Conservation (phyloP, 2,113 vertebrate genomes). For the Silurus asotus region DNA sequence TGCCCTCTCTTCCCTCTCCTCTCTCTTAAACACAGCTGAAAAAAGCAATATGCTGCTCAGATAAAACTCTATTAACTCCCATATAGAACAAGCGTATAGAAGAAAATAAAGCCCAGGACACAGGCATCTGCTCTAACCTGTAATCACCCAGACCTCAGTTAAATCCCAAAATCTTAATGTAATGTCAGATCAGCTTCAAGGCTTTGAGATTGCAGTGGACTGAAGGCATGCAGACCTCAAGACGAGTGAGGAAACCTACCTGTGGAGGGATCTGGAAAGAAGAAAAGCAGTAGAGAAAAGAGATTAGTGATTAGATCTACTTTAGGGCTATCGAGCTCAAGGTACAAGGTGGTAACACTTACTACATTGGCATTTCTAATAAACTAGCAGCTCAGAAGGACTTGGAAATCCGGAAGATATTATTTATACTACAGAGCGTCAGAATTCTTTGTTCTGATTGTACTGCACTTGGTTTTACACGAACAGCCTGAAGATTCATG, state of each 20-base stretch:
- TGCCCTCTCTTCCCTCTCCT: constrained; percentile 49
- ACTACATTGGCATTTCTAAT: not conserved
- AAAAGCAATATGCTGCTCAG: not conserved
- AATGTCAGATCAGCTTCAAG: constrained; percentile 41
- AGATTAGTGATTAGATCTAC: constrained; percentile 13
- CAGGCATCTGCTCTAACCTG: not conserved
- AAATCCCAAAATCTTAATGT: constrained; percentile 29
- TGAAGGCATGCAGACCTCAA: constrained; percentile 25
- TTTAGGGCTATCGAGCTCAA: not conserved
- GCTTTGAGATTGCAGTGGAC: not conserved
- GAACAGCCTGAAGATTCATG: too few relatives aligned
- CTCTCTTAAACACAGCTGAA: constrained; percentile 18
- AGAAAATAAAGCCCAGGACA: constrained; percentile 4
- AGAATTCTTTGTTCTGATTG: not conserved
- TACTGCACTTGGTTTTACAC: too few relatives aligned
- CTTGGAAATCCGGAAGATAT: not conserved
- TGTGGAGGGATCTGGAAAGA: constrained; percentile 39
- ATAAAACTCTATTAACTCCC: not conserved
- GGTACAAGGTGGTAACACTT: not conserved
- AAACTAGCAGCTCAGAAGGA: not conserved
- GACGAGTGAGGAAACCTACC: constrained; percentile 19
- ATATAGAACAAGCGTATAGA: not conserved
- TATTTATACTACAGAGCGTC: not conserved
- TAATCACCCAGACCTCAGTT: constrained; percentile 15
- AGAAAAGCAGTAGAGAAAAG: constrained; percentile 22